Conservation (phyloP, 64 coral and sea anemone genomes). For the Montipora cactus region DNA sequence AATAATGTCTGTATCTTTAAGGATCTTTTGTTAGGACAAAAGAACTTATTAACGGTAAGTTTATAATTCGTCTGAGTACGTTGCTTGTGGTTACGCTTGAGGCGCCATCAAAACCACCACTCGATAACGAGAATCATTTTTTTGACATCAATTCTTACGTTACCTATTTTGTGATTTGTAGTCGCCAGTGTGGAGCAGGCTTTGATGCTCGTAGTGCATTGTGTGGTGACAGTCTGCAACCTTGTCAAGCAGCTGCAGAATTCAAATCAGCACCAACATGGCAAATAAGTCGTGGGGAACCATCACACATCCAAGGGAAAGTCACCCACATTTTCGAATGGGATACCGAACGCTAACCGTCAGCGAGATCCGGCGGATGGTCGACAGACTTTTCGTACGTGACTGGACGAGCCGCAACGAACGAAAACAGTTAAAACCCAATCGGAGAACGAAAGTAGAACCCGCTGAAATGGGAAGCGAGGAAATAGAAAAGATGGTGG, state of each 20-base stretch:
- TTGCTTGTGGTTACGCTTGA: too few species aligned
- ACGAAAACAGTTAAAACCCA: constrained; percentile 32
- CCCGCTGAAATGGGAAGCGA: constrained; percentile 46
- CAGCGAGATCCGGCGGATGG: constrained; percentile 61
- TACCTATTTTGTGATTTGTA: too few species aligned
- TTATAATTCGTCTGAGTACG: too few species aligned
- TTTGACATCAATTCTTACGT: too few species aligned
- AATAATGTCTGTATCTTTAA: not conserved
- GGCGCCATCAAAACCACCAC: too few species aligned
- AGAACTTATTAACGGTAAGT: too few species aligned
- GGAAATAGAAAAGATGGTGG: constrained; percentile 76
- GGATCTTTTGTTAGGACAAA: too few species aligned
- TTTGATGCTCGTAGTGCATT: too few species aligned
- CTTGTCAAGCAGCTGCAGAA: not conserved
- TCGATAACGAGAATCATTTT: too few species aligned
- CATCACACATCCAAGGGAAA: constrained; percentile 93
- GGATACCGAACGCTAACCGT: constrained; percentile 75
- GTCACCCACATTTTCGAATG: constrained; percentile 77
- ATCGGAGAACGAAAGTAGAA: constrained; percentile 64
- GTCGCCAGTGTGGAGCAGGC: too few species aligned
- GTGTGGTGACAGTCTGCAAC: too few species aligned
- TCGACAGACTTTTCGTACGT: constrained; percentile 73
- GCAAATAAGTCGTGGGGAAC: constrained; percentile 93
- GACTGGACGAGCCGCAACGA: constrained; percentile 80
- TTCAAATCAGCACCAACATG: constrained; percentile 26